Base-by-base conservation (phyloP, 2,797 vertebrate species). In the Peromyscus melanophrys region DNA sequence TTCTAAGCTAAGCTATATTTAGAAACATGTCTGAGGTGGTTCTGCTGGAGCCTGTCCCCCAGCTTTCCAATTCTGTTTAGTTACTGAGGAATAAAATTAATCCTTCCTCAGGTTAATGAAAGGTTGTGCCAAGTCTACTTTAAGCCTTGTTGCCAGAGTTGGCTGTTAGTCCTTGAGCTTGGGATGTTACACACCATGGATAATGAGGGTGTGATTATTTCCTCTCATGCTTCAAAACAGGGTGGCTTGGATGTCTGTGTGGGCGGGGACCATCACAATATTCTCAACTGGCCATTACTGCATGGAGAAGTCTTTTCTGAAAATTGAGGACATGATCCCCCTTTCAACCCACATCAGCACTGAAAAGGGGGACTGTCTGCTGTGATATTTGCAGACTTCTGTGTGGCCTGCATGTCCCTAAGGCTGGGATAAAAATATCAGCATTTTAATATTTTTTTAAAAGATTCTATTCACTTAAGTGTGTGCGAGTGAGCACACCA, bases 31-130 rank as follows among this genome's bases (percentile, higher is more conserved):
- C 90, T 52, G 49, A 90, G 40, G 43, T 59, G 49, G 63, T 23
- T 94, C 49, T 93, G 55, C 29, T 86, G 90, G 92, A 92, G 65
- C 19, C 13, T 89, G 71, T 73, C 7, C 59, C 25, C 23, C 4
- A 81, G 86, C n/a, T 92, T 90, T 37, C 93, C 75, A 96, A 96
- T 96, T 93, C 71, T 97, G 55, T 97, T 80, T 91, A 83, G 93
- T 94, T 95, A n/a, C 21, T 12, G 78, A 92, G 61, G 97, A 89
- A 92, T 55, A 27, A 94, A 76, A 85, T 86, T 13, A 65, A 59
- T 88, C 89, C 78, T 89, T 97, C 77, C 87, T 31, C 34, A 96
- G 89, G 81, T 77, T 0, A 40, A 95, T 92, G 78, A 94, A 96
- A 97, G 37, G 61, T 94, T 95, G 94, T 29, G 29, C 19, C 43